These are phyloP conservation scores for Hipposideros larvatus DNA, from an alignment of 2,797 vertebrate genomes.

Conservation along the genomic window DNA sequence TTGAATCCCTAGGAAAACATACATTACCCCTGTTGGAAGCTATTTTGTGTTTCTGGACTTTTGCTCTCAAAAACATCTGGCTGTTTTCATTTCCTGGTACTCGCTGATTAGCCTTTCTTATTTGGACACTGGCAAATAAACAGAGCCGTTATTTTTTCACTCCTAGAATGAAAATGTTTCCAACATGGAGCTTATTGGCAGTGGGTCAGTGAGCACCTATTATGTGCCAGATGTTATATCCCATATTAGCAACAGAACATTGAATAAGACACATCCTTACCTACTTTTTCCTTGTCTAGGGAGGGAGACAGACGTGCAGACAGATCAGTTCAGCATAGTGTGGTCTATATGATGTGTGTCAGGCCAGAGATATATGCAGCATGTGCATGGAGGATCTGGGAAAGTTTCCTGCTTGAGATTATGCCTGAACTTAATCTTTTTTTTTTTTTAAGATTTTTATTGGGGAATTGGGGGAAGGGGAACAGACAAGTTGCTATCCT, in stretches of 20 bases:
- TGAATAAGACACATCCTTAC: neutral
- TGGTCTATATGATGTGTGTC: neutral
- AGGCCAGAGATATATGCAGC: neutral
- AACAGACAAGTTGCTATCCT: too few species aligned
- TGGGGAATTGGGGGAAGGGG: too few species aligned
- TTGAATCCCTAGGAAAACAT: constrained; percentile 79
- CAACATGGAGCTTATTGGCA: neutral
- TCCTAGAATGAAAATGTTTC: constrained; percentile 43
- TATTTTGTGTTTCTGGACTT: constrained; percentile 74
- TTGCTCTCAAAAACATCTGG: constrained; percentile 68
- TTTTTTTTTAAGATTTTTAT: too few species aligned
- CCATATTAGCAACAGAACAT: neutral
- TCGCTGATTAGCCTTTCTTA: constrained; percentile 74
- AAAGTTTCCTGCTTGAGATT: neutral
- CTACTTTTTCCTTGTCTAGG: neutral
- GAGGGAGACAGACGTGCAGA: neutral
- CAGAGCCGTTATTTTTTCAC: neutral
- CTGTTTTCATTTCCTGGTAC: constrained; percentile 66
- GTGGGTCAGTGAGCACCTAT: neutral
- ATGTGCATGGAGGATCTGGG: neutral
- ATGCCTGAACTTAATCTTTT: neutral
- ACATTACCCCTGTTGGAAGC: constrained; percentile 73
- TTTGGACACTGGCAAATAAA: constrained; percentile 75
- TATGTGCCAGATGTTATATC: neutral
- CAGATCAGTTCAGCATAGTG: neutral